Conservation (phyloP, 2,888 invertebrate species). For the Tillus elongatus region DNA sequence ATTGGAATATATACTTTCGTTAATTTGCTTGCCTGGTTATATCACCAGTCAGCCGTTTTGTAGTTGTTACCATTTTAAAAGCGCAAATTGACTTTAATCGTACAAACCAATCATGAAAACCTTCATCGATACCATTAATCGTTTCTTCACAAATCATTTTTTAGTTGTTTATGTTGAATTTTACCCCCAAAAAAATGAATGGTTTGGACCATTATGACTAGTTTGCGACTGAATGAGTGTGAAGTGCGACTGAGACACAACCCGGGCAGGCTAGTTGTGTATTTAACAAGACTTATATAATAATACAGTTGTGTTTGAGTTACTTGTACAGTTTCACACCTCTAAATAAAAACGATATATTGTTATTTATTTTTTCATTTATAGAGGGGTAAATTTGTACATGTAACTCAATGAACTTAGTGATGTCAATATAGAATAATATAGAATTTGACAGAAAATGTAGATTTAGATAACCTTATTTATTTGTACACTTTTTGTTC, state of each 20-base stretch:
- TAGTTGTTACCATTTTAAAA: slow-evolving; percentile 35
- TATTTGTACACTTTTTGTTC: background rate
- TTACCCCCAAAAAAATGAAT: slow-evolving; percentile 7
- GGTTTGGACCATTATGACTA: slow-evolving; percentile 13
- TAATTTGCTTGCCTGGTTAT: slow-evolving; percentile 37
- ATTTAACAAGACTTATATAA: slow-evolving; percentile 20
- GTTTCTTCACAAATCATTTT: slow-evolving; percentile 11
- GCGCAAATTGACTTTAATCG: slow-evolving; percentile 14
- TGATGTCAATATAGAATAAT: background rate
- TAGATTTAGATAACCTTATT: no score
- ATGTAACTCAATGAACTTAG: no score
- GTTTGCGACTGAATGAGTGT: slow-evolving; percentile 34
- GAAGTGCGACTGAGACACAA: slow-evolving; percentile 42
- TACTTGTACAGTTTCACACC: background rate
- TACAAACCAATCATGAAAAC: slow-evolving; percentile 14
- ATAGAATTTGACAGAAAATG: background rate
- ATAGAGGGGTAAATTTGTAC: background rate
- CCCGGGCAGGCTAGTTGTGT: slow-evolving; percentile 45
- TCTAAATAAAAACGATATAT: background rate
- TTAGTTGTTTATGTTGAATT: slow-evolving; percentile 8
- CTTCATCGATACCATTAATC: no score
- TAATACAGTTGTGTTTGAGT: background rate
- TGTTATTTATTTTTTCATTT: background rate
- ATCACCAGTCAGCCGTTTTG: slow-evolving; percentile 38
- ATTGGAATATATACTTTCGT: slow-evolving; percentile 28